Percentiles rank a stretch among this genome's conserved stretches.
phyloP scores from a whole-genome alignment of 2,113 vertebrate genomes.

The Turnix velox region DNA sequence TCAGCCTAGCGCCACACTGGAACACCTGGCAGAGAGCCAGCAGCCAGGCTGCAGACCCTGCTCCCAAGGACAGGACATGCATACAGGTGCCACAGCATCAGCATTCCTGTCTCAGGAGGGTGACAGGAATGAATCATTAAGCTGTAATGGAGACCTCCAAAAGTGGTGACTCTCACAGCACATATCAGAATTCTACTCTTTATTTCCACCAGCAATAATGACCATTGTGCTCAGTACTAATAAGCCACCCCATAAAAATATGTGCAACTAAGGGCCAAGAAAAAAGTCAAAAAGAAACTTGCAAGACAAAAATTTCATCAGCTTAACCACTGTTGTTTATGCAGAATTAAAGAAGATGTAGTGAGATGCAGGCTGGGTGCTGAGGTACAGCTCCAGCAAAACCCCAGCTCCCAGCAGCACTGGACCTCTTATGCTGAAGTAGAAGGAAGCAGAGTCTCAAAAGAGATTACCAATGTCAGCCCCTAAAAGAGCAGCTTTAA shows the following conservation, averaged over 20 bases:
- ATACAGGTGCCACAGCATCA: fast-evolving
- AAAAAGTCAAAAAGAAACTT: background rate
- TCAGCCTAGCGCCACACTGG: background rate
- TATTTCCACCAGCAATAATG: fast-evolving
- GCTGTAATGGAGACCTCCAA: background rate
- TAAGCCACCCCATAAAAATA: background rate
- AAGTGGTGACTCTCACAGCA: fast-evolving
- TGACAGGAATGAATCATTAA: fast-evolving
- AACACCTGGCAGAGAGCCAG: background rate
- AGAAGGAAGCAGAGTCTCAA: background rate
- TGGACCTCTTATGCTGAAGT: no score
- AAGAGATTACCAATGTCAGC: background rate
- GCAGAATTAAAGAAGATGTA: background rate
- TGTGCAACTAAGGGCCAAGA: background rate
- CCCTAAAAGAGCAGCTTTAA: background rate
- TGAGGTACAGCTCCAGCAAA: fast-evolving
- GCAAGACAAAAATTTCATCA: background rate
- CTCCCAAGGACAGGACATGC: fast-evolving
- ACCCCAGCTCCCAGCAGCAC: background rate
- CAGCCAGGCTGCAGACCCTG: background rate
- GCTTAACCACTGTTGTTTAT: background rate
- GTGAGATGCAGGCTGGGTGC: background rate
- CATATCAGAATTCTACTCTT: background rate
- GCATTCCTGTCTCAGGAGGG: background rate
- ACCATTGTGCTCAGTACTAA: background rate